Conservation (phyloP, 2,888 invertebrate genomes). For the Polyploca ridens region DNA sequence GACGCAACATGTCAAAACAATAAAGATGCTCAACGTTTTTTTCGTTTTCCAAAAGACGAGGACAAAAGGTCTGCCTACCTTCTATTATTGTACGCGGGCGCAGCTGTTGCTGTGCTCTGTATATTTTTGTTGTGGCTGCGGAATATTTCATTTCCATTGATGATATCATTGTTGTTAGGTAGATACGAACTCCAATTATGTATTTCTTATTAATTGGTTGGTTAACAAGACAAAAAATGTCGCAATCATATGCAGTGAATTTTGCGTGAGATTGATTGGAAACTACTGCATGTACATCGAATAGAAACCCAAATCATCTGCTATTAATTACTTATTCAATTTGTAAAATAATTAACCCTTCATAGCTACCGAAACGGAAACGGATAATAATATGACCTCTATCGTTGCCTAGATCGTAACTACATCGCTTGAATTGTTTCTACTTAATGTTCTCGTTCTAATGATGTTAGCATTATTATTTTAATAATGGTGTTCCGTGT, state of each 20-base stretch:
- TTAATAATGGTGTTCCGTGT: background rate
- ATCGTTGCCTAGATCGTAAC: background rate
- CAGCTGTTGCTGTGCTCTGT: background rate
- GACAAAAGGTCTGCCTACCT: background rate
- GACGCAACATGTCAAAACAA: conserved; percentile 27
- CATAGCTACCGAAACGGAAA: background rate
- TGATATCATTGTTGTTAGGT: background rate
- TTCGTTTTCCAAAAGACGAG: background rate
- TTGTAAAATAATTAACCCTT: background rate
- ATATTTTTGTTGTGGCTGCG: conserved; percentile 9
- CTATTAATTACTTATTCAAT: background rate
- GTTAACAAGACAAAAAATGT: background rate
- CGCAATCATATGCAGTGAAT: background rate
- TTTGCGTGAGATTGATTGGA: background rate
- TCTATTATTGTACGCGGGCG: background rate
- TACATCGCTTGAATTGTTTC: background rate
- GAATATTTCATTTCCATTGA: conserved; percentile 2
- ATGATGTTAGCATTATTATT: background rate
- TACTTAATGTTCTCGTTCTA: background rate
- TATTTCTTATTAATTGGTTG: background rate
- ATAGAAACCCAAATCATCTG: background rate
- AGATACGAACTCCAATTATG: background rate
- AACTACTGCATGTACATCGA: background rate
- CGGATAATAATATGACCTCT: conserved; percentile 3
- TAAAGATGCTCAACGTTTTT: conserved; percentile 15